Conservation (phyloP, 2,888 invertebrate species). For the Clanis bilineata region DNA sequence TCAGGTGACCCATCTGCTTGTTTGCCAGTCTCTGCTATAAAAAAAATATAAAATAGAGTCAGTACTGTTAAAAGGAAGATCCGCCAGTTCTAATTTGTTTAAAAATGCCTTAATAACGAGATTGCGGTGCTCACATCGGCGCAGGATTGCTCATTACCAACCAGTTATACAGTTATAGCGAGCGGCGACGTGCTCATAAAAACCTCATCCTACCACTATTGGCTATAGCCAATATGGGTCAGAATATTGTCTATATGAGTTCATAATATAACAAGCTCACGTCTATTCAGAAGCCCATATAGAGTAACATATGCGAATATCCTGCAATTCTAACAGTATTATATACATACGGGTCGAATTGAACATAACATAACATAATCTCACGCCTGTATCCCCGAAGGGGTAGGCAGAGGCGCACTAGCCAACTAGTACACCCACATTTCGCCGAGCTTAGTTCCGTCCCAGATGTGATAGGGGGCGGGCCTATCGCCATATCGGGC, state of each 20-base stretch:
- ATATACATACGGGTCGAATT: no score
- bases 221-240: not conserved
- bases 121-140: not conserved
- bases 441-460: not conserved
- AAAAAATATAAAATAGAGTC: no score
- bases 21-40: no score
- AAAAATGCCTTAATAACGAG: not conserved
- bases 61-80: not conserved
- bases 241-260: not conserved
- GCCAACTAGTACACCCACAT: not conserved
- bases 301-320: no score
- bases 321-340: no score
- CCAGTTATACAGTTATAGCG: slow-evolving; percentile 14
- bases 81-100: not conserved
- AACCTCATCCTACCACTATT: not conserved
- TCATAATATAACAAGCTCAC: no score
- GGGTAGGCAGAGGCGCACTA: no score
- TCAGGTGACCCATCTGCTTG: no score
- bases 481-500: no score
- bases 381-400: no score
- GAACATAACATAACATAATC: no score
- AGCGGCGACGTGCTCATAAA: not conserved
- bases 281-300: no score
- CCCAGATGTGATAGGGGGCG: not conserved
- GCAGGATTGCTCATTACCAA: slow-evolving; percentile 6